Conservation (phyloP, 2,888 invertebrate species). For the Pediacus dermestoides region DNA sequence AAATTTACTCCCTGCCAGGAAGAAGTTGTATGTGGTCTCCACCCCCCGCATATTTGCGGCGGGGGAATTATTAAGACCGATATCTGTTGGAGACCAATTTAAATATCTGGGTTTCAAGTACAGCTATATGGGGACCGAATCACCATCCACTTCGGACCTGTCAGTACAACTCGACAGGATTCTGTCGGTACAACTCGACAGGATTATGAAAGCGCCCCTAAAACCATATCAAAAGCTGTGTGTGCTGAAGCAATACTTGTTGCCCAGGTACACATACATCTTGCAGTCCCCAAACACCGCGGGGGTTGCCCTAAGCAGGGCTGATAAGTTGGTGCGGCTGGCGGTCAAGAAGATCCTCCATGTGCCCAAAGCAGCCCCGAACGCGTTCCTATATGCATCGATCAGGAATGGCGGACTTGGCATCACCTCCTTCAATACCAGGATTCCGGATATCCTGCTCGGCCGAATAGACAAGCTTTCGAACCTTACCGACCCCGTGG, state of each 20-base stretch:
- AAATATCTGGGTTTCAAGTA: conserved; percentile 1
- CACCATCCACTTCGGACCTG: conserved; percentile 14
- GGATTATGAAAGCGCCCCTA: conserved; percentile 34
- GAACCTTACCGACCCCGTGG: too few relatives aligned
- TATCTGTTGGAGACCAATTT: not conserved
- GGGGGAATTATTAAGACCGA: not conserved
- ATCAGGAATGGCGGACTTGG: conserved; percentile 33
- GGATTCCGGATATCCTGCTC: not conserved
- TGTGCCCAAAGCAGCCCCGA: conserved; percentile 30
- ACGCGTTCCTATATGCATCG: conserved; percentile 11
- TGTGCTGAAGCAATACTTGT: conserved; percentile 33
- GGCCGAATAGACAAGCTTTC: too few relatives aligned
- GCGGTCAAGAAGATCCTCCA: conserved; percentile 33
- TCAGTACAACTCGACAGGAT: conserved; percentile 31
- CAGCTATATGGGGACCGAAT: not conserved
- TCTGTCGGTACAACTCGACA: conserved; percentile 28
- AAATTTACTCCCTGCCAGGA: not conserved
- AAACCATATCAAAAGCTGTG: conserved; percentile 43
- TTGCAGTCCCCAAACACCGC: conserved; percentile 33
- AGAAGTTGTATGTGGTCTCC: not conserved
- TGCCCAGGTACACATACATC: conserved; percentile 38
- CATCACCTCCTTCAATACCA: conserved; percentile 13
- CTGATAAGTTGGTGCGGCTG: conserved; percentile 37
- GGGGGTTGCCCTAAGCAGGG: conserved; percentile 22
- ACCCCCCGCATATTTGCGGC: not conserved